A percentile compares a stretch with the other conserved stretches of the same genome.
phyloP scores from a whole-genome alignment of 1,140 invertebrate species.

The Pseudachorutes palmiensis region DNA sequence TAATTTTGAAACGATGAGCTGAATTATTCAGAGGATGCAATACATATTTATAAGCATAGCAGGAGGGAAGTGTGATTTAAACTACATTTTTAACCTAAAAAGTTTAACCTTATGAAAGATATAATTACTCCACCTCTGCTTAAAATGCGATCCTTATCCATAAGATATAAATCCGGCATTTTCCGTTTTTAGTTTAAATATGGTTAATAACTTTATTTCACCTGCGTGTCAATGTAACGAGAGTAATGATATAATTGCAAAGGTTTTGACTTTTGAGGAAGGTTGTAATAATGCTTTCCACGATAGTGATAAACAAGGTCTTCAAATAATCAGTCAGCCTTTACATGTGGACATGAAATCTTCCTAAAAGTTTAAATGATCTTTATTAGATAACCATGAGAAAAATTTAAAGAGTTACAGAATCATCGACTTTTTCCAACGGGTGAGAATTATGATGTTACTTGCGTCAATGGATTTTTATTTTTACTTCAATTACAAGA shows the following conservation, averaged over 20 bases:
- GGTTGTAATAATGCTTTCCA: neutral
- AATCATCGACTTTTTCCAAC: too few relatives aligned
- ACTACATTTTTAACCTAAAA: neutral
- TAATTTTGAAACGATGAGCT: neutral
- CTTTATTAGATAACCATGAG: too few relatives aligned
- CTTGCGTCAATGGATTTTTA: too few relatives aligned
- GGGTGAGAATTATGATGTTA: too few relatives aligned
- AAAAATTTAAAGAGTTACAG: too few relatives aligned
- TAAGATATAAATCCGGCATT: too few relatives aligned
- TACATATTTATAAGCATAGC: slow-evolving; percentile 13
- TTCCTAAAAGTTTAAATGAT: too few relatives aligned
- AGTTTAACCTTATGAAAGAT: too few relatives aligned
- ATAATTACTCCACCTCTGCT: too few relatives aligned
- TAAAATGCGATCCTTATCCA: too few relatives aligned
- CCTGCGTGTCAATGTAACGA: neutral
- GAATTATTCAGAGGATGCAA: neutral
- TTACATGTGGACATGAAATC: neutral
- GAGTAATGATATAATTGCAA: too few relatives aligned
- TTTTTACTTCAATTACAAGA: neutral
- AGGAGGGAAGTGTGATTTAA: neutral
- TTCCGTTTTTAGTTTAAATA: neutral
- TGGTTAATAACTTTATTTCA: slow-evolving; percentile 2
- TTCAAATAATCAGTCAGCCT: neutral
- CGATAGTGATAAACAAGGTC: neutral
- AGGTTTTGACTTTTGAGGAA: neutral